These are phyloP conservation scores for Pipistrellus nathusii DNA, from an alignment of 2,797 vertebrate genomes.

Conservation along the genomic window DNA sequence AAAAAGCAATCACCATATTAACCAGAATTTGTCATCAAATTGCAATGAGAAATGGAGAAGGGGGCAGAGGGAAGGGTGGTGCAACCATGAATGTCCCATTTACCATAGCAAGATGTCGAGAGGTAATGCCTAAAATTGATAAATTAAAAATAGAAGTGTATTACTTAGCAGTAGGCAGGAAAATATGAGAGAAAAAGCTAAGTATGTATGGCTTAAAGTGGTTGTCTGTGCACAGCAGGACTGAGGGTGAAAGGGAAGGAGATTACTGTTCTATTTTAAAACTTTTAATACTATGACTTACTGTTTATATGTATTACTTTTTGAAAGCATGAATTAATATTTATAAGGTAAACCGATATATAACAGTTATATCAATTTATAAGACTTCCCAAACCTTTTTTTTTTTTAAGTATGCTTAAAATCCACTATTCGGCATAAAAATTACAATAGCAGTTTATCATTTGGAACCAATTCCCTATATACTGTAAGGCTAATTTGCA, in stretches of 20 bases:
- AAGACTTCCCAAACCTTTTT: neutral
- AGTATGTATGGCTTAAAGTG: neutral
- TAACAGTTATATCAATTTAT: conserved; percentile 41
- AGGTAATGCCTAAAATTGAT: neutral
- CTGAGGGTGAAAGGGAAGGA: neutral
- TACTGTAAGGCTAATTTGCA: conserved; percentile 42
- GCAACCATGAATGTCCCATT: neutral
- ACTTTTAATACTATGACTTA: neutral
- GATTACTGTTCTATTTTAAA: conserved; percentile 8
- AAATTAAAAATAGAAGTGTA: conserved; percentile 4
- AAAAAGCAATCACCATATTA: neutral
- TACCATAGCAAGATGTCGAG: neutral
- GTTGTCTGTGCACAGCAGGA: neutral
- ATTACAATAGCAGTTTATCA: conserved; percentile 59
- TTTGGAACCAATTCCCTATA: conserved; percentile 24
- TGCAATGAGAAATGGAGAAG: neutral
- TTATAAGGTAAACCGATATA: conserved; percentile 10
- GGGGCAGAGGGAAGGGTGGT: neutral
- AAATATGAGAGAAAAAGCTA: neutral
- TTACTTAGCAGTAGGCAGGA: neutral
- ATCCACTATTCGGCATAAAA: conserved; percentile 54
- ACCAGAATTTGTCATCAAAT: conserved; percentile 18
- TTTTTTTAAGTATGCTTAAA: neutral
- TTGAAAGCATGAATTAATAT: conserved; percentile 47
- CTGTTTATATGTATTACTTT: neutral